Evolutionary conservation across 1,140 invertebrate species (phyloP), one percentile per base, ranked within the genome.

Genomic region (Lepidurus apus): DNA sequence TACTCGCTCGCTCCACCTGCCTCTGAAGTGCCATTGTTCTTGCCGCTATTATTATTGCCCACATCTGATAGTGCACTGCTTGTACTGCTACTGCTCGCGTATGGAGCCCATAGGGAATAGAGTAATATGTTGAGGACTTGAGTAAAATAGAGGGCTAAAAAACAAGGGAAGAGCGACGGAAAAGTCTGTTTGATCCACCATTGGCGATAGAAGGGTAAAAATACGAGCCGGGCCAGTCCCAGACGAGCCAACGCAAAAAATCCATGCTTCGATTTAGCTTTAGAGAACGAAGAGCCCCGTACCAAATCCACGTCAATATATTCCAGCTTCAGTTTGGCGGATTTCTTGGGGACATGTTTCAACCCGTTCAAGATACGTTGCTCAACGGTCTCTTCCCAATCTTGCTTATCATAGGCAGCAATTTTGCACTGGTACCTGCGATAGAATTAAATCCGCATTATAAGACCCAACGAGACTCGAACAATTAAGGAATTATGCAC

Each of bases 291-390:
- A 26, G 95, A 85, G 90, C 91, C 91, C 91, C 95, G 88, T 21
- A 98, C 94, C 82, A 98, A 89, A 88, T 98, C 96, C 42, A 98
- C 92, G 88, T 98, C 96, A 81, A 98, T 98, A 11, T 97, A 89
- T 83, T 97, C 95, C 13, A 94, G 93, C 85, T 96, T 95, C 9
- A 95, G 86, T 85, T 94, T 95, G 43, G 93, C 91, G 65, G 91
- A 93, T 84, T 94, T 93, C 84, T 94, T 93, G 53, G 95, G 93
- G 74, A 95, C 90, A 83, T 94, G 91, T 79, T 90, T 92, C 53
- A 95, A 90, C 13, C 93, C 93, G 86, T 92, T 89, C 82, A 95
- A 88, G 81, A 97, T 92, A 81, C 93, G 88, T 84, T 95, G 92
- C 84, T 98, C 96, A 79, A 97, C 91, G 78, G 93, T 95, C 82